phyloP scores from a whole-genome alignment of 2,888 invertebrate species.

The Dicranocentrus wangi region DNA sequence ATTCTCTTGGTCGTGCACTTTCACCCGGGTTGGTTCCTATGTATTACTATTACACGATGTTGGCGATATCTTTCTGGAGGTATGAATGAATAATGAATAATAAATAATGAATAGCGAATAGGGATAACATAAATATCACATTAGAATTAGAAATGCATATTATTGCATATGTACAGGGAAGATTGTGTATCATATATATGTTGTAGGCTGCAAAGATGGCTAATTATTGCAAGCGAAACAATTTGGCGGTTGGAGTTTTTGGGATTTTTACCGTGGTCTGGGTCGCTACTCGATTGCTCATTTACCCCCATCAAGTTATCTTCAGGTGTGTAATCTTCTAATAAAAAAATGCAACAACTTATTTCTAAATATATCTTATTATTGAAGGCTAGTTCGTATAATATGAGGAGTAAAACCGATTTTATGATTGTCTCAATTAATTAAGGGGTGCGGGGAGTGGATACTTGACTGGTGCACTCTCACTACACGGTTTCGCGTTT shows the following conservation, averaged over 20 bases:
- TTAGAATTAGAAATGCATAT: neutral
- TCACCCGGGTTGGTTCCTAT: slow-evolving; percentile 91
- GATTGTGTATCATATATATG: slow-evolving; percentile 74
- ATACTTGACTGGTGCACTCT: neutral
- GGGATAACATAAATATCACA: too few relatives aligned
- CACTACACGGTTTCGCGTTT: neutral
- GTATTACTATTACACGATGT: slow-evolving; percentile 91
- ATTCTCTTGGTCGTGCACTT: slow-evolving; percentile 96
- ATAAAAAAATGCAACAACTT: too few relatives aligned
- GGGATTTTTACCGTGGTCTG: slow-evolving; percentile 91
- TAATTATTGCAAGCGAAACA: slow-evolving; percentile 92
- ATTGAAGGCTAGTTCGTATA: neutral
- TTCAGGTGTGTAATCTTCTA: slow-evolving; percentile 79
- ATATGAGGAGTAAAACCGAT: too few relatives aligned
- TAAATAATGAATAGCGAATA: neutral
- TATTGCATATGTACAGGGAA: neutral
- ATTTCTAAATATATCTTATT: neutral
- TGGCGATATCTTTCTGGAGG: slow-evolving; percentile 90
- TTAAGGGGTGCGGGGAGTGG: too few relatives aligned
- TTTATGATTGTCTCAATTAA: too few relatives aligned
- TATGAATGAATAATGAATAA: neutral
- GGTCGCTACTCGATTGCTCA: slow-evolving; percentile 90
- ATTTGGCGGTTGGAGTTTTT: slow-evolving; percentile 89
- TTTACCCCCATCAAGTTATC: slow-evolving; percentile 92
- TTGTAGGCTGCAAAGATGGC: slow-evolving; percentile 75